phyloP scores from a whole-genome alignment of 1,140 invertebrate genomes.

The Pemphigus obesinymphae region DNA sequence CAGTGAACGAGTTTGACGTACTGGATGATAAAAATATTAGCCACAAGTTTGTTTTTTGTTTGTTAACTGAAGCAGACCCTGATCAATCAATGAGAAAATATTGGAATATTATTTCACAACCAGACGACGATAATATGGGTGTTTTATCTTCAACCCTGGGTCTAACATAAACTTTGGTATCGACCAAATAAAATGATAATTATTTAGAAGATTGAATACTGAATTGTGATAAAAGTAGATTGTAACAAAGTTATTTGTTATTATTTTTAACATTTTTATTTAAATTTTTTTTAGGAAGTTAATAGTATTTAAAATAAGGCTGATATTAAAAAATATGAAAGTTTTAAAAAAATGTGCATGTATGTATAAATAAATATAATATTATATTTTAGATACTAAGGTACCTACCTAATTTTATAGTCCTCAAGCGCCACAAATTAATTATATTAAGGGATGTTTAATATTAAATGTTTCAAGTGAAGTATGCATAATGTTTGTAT shows the following conservation, averaged over 20 bases:
- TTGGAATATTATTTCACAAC: slow-evolving; percentile 2
- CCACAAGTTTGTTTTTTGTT: slow-evolving; percentile 18
- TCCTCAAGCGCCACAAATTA: slow-evolving; percentile 7
- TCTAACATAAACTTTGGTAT: background rate
- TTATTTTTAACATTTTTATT: slow-evolving; percentile 13
- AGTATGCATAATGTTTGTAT: no score
- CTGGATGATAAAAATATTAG: background rate
- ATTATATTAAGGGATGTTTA: background rate
- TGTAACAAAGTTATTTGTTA: slow-evolving; percentile 4
- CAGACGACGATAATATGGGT: background rate
- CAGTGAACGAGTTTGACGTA: background rate
- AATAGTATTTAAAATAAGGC: slow-evolving; percentile 26
- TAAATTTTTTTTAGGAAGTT: background rate
- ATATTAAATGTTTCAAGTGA: slow-evolving; percentile 14
- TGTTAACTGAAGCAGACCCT: background rate
- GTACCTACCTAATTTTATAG: background rate
- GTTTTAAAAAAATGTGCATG: background rate
- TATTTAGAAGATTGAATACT: slow-evolving; percentile 12
- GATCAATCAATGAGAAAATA: slow-evolving; percentile 21
- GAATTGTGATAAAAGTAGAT: slow-evolving; percentile 34
- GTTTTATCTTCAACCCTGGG: background rate
- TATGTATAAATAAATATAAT: background rate
- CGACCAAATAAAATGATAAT: background rate
- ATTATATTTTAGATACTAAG: slow-evolving; percentile 31
- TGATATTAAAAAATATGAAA: slow-evolving; percentile 32